These are phyloP conservation scores for Esox lucius DNA, from an alignment of 2,797 vertebrate species.

Conservation along the genomic window DNA sequence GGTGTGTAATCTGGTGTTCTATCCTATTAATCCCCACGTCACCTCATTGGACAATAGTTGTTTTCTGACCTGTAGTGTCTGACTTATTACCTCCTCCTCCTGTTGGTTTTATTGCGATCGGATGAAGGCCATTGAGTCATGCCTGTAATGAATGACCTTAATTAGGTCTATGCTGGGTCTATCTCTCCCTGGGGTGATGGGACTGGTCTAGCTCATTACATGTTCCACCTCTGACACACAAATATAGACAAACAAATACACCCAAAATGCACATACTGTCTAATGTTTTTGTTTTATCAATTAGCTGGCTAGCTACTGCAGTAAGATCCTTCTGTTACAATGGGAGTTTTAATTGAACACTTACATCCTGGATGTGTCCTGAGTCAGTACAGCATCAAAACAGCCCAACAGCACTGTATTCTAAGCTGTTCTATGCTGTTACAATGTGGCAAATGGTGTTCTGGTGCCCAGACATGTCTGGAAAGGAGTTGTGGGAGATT, in stretches of 20 bases:
- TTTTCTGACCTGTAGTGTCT: slow-evolving; percentile 6
- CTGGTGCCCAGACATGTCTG: too few relatives aligned
- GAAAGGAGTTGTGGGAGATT: too few relatives aligned
- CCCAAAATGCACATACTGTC: not conserved
- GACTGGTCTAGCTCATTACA: not conserved
- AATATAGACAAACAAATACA: not conserved
- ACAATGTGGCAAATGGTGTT: too few relatives aligned
- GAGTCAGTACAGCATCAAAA: too few relatives aligned
- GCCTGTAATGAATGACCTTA: not conserved
- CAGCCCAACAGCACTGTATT: too few relatives aligned
- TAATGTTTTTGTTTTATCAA: too few relatives aligned
- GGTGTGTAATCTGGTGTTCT: not conserved
- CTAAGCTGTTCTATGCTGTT: too few relatives aligned
- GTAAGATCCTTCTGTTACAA: too few relatives aligned
- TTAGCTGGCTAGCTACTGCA: too few relatives aligned
- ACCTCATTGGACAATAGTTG: not conserved
- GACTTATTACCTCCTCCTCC: slow-evolving; percentile 6
- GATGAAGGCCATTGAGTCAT: not conserved
- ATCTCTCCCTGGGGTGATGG: not conserved
- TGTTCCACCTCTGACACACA: slow-evolving; percentile 35
- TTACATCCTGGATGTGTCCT: too few relatives aligned
- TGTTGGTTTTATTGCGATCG: slow-evolving; percentile 10
- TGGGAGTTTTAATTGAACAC: too few relatives aligned
- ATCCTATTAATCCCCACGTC: not conserved
- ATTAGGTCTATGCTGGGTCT: not conserved